Base-by-base conservation (phyloP, 1,140 invertebrate genomes). In the Sipha flava region DNA sequence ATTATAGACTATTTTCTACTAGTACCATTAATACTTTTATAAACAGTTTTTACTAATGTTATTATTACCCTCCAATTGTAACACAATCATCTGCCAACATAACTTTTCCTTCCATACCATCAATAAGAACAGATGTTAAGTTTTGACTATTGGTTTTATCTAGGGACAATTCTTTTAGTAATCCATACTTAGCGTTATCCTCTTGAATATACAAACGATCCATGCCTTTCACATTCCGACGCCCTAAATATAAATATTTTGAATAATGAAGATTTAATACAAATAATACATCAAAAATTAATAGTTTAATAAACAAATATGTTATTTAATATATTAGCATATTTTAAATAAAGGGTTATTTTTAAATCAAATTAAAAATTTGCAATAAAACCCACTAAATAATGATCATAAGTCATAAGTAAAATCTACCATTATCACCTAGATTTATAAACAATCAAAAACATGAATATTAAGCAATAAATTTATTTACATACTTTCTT, bases 71-170 rank as follows among this genome's bases (percentile, higher is more conserved):
- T 70, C 90, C 90, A 72, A 88, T 85, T 5, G 83, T 84, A 16
- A 94, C 88, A 83, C 88, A 89, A 80, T 94, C 90, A 2, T 90
- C 88, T 1, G 93, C 88, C n/a, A 91, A 83, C 68, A 93, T 85
- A 59, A 94, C 89, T 14, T 88, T 89, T 1, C 94, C 94, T 70
- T 89, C 86, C 87, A 95, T 91, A 1, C 93, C 92, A 80, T 93
- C 88, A 81, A 91, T 87, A 18, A 85, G 86, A 62, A 90, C 85
- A 31, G 88, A 84, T 49, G 86, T 87, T 82, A 90, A 89, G 9
- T 83, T 83, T 73, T 89, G 86, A 1, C 84, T 84, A 64, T 88
- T 87, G 5, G 88, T 82, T 79, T 87, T 85, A 81, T 88, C 88
- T 21, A 86, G 85, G 85, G 94, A 95, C 3, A 96, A 84, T 45